Evolutionary conservation across 2,888 invertebrate genomes (phyloP), one percentile per base, ranked within the genome.

Genomic region (Steromphala cineraria): DNA sequence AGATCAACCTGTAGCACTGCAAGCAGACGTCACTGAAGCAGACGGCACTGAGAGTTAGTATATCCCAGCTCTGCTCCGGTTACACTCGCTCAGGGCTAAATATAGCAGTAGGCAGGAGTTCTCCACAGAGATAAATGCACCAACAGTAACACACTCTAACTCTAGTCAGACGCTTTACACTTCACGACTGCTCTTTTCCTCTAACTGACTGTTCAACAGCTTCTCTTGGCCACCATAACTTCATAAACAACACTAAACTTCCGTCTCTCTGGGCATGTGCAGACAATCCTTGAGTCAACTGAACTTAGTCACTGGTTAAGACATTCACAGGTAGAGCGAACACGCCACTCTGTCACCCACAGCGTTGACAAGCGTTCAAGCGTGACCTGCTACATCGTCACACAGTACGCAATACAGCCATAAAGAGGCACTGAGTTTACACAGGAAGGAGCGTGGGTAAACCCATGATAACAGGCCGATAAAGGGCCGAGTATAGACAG

Each of bases 21-120:
- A 40, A 62, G 55, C 67, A 67, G 78, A 78, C 62, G 40, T 56
- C 56, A 67, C 62, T 36, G 56, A n/a, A 67, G 36, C 10, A 19
- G 21, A 75, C 75, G 21, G 40, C 67, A 46, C 21, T 55, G 53
- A 24, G 28, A 19, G 21, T 52, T n/a, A n/a, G 75, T 28, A 46
- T 19, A n/a, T 19, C 40, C 24, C 19, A 52, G 46, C 77, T 67
- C 67, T 67, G 67, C 67, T 62, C 78, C 78, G 31, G 21, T 78
- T 78, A 46, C 78, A 21, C 46, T 67, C 17, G 10, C 71, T 71
- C 36, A 19, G 24, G 56, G 24, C 56, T 71, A 71, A 71, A 71
- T 71, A 71, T 71, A 71, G 71, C 17, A 7, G 46, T 46, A 46
- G 36, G 36, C 71, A 71, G 36, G 62, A 62, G 28, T 62, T 62